phyloP scores from a whole-genome alignment of 2,797 vertebrate species.

The Dicrostonyx torquatus region DNA sequence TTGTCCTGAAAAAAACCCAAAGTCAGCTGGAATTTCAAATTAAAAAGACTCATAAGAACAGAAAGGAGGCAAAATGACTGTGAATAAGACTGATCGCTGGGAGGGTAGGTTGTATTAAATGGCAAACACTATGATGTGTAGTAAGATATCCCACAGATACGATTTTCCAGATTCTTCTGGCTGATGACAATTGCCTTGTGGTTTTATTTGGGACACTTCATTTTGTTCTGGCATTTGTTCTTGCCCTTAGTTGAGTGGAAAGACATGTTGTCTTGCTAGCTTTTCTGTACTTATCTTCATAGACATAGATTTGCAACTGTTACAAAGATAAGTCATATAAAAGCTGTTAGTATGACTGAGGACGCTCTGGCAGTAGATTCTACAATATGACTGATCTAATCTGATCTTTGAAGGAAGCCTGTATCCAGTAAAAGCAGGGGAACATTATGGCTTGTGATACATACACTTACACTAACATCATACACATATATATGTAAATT shows the following conservation, averaged over 20 bases:
- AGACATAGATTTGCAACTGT: neutral
- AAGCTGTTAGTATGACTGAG: neutral
- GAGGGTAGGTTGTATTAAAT: neutral
- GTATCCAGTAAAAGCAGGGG: neutral
- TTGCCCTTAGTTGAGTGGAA: neutral
- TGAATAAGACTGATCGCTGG: neutral
- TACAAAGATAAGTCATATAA: slow-evolving; percentile 22
- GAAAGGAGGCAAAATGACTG: neutral
- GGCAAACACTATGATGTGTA: neutral
- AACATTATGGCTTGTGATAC: neutral
- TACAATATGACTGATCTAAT: neutral
- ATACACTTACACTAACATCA: neutral
- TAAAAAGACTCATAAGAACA: neutral
- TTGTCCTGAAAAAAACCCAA: slow-evolving; percentile 40
- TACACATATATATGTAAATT: neutral
- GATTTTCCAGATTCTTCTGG: neutral
- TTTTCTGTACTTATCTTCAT: neutral
- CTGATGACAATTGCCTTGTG: neutral
- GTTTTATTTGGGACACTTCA: neutral
- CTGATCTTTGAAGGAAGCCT: neutral
- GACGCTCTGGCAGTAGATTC: neutral
- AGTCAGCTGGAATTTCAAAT: slow-evolving; percentile 46
- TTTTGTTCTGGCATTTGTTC: neutral
- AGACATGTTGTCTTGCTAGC: neutral
- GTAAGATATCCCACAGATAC: no score